Evolutionary conservation across 92 coral and sea anemone genomes (phyloP).

Genomic region (Siderastrea siderea): DNA sequence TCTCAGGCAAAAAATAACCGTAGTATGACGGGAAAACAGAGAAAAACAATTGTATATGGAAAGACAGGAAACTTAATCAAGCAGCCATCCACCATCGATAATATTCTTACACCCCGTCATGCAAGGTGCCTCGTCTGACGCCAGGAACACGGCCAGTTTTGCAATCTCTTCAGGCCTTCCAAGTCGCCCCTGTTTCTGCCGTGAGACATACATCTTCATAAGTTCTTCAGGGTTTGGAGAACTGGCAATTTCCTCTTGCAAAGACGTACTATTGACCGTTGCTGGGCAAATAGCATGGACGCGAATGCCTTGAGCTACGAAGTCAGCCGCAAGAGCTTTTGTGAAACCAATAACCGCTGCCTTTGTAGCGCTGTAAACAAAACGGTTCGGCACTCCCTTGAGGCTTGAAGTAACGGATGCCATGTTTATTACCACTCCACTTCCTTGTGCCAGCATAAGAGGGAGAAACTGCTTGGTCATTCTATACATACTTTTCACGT

Average conservation of each 20-base stretch:
- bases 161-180: conserved; percentile 96
- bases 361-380: conserved; percentile 82
- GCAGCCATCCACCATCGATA: conserved; percentile 92
- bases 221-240: conserved; percentile 80
- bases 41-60: too few relatives aligned
- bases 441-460: conserved; percentile 85
- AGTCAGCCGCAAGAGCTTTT: conserved; percentile 93
- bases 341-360: conserved; percentile 94
- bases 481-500: conserved; percentile 92
- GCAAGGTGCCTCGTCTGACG: conserved; percentile 92
- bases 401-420: conserved; percentile 86
- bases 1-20: too few relatives aligned
- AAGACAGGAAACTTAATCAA: too few relatives aligned
- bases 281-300: conserved; percentile 92
- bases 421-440: conserved; percentile 86
- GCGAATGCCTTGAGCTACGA: conserved; percentile 84
- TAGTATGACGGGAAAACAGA: too few relatives aligned
- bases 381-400: conserved; percentile 83
- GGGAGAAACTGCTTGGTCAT: conserved; percentile 85
- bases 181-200: conserved; percentile 83
- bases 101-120: conserved; percentile 85
- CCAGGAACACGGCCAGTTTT: conserved; percentile 86
- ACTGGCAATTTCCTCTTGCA: conserved; percentile 68
- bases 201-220: conserved; percentile 56
- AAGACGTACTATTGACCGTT: conserved; percentile 83